Conservation (phyloP, 2,888 invertebrate species). For the Cyclophora albipunctata region DNA sequence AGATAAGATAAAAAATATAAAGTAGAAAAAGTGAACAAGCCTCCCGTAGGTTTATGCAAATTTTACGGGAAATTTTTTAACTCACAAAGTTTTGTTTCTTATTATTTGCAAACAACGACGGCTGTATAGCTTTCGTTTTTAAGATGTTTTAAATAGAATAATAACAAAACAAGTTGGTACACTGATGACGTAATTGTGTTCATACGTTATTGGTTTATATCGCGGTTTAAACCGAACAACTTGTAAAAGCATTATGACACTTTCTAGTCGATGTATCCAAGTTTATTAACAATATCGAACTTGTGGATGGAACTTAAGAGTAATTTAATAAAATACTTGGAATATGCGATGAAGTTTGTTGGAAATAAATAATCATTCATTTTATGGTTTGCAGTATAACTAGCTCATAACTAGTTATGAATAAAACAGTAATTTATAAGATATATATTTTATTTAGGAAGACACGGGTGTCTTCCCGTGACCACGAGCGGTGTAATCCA, state of each 20-base stretch:
- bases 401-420: too few species aligned
- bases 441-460: too few species aligned
- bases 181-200: constrained; percentile 35
- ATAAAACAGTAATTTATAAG: too few species aligned
- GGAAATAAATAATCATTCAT: too few species aligned
- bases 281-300: constrained; percentile 13
- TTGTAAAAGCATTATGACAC: constrained; percentile 14
- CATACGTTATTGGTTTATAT: constrained; percentile 13
- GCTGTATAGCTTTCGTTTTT: constrained; percentile 28
- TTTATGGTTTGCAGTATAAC: too few species aligned
- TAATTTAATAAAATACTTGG: too few species aligned
- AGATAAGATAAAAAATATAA: constrained; percentile 52
- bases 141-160: constrained; percentile 42
- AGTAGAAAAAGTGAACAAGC: constrained; percentile 47
- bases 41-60: constrained; percentile 63
- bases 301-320: too few species aligned
- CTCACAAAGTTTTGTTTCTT: constrained; percentile 57
- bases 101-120: constrained; percentile 63
- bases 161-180: constrained; percentile 28
- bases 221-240: constrained; percentile 7
- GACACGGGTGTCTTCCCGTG: too few species aligned
- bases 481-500: too few species aligned
- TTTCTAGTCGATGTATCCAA: constrained; percentile 13
- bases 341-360: too few species aligned
- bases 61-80: constrained; percentile 62